Percentiles rank a stretch among this genome's conserved stretches.
Evolutionary conservation across 2,888 invertebrate genomes (phyloP).

Genomic region (Cybosia mesomella): DNA sequence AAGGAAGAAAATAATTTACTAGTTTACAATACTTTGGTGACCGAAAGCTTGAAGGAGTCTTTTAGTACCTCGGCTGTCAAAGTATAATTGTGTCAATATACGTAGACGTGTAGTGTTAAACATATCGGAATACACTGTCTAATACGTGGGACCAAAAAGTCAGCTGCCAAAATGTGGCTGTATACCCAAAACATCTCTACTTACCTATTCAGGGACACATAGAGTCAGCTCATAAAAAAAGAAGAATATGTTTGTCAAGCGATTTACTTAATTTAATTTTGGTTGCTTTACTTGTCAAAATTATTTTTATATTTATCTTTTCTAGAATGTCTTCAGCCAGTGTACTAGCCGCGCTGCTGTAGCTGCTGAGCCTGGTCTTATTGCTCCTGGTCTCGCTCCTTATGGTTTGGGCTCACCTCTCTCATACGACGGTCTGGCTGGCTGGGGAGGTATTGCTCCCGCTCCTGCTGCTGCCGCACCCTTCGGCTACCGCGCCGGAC

Average conservation of each 20-base stretch:
- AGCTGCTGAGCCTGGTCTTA: conserved; percentile 26
- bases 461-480: not conserved
- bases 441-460: not conserved
- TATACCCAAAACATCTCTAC: too few relatives aligned
- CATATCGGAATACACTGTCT: too few relatives aligned
- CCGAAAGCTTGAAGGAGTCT: too few relatives aligned
- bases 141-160: too few relatives aligned
- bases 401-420: not conserved
- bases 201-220: too few relatives aligned
- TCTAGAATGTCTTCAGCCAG: conserved; percentile 42
- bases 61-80: not conserved
- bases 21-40: not conserved
- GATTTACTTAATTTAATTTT: too few relatives aligned
- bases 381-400: conserved; percentile 15
- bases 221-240: too few relatives aligned
- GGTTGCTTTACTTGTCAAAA: not conserved
- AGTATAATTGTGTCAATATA: too few relatives aligned
- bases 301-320: not conserved
- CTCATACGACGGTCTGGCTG: conserved; percentile 1
- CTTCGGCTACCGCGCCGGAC: conserved; percentile 14
- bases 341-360: conserved; percentile 40
- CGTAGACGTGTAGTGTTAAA: not conserved
- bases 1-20: not conserved
- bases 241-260: too few relatives aligned
- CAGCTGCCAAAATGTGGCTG: too few relatives aligned